phyloP scores from a whole-genome alignment of 2,888 invertebrate genomes.

The Lochmaea capreae region DNA sequence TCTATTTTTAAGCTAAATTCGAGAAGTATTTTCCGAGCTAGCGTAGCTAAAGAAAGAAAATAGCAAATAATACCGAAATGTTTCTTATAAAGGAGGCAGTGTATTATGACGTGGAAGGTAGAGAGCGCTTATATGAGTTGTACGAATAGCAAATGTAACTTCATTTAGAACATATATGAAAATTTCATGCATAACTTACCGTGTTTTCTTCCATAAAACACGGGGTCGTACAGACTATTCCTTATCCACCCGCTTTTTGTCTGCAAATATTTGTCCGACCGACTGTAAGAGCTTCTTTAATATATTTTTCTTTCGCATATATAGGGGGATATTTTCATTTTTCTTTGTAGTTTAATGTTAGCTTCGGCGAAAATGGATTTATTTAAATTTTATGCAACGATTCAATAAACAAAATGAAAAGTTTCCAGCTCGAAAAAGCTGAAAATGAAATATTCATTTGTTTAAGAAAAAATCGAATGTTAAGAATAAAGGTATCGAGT shows the following conservation, averaged over 20 bases:
- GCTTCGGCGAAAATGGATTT: slow-evolving; percentile 27
- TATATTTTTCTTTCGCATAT: slow-evolving; percentile 48
- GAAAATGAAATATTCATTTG: neutral
- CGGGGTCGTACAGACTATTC: slow-evolving; percentile 35
- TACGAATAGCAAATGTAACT: slow-evolving; percentile 51
- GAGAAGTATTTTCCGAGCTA: too few relatives aligned
- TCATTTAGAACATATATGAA: slow-evolving; percentile 53
- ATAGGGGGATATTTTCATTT: slow-evolving; percentile 43
- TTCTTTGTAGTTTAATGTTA: slow-evolving; percentile 15
- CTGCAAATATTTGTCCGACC: slow-evolving; percentile 42
- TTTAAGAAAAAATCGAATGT: too few relatives aligned
- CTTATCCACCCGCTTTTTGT: slow-evolving; percentile 33
- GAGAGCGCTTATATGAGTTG: slow-evolving; percentile 41
- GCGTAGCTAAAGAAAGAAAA: slow-evolving; percentile 23
- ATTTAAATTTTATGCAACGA: slow-evolving; percentile 32
- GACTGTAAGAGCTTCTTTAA: slow-evolving; percentile 49
- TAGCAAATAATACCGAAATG: slow-evolving; percentile 49
- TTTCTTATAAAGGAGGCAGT: slow-evolving; percentile 49
- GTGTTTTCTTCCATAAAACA: slow-evolving; percentile 39
- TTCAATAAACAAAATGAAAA: slow-evolving; percentile 25
- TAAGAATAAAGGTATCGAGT: too few relatives aligned
- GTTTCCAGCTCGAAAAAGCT: neutral
- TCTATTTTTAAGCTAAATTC: too few relatives aligned
- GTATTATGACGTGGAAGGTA: slow-evolving; percentile 50
- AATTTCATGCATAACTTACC: slow-evolving; percentile 54